Conservation (phyloP, 2,113 vertebrate species). For the Crypturellus undulatus region DNA sequence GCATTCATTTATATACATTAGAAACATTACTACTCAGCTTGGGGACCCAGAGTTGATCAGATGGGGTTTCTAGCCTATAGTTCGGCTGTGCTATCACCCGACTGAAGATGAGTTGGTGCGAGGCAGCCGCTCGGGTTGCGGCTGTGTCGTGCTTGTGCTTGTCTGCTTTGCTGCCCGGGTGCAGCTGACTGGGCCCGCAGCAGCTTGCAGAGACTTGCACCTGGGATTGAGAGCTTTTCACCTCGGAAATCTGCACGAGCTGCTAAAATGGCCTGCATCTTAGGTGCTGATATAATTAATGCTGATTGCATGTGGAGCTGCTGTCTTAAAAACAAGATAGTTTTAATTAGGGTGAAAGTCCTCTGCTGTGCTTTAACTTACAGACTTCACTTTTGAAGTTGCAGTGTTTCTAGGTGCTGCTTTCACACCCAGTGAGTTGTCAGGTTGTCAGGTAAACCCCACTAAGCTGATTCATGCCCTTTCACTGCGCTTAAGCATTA, state of each 20-base stretch:
- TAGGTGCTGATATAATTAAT: not conserved
- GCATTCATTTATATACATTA: not conserved
- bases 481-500: not conserved
- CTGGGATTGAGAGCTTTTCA: not conserved
- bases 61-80: not conserved
- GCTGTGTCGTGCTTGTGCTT: not conserved
- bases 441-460: not conserved
- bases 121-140: not conserved
- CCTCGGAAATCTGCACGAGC: not conserved
- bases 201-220: not conserved
- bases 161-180: not conserved
- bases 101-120: not conserved
- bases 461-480: not conserved
- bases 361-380: not conserved
- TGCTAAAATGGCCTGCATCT: not conserved
- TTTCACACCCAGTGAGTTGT: not conserved
- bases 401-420: not conserved
- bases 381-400: slow-evolving; percentile 24
- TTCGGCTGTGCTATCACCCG: not conserved
- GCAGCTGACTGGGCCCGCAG: not conserved
- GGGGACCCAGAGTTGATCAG: not conserved
- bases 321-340: not conserved
- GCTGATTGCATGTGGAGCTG: not conserved
- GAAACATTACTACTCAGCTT: not conserved
- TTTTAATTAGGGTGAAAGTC: not conserved